Percentiles rank a stretch among this genome's conserved stretches.
These are phyloP conservation scores for Crepidodera aurea DNA, from an alignment of 2,888 invertebrate genomes.

Conservation along the genomic window DNA sequence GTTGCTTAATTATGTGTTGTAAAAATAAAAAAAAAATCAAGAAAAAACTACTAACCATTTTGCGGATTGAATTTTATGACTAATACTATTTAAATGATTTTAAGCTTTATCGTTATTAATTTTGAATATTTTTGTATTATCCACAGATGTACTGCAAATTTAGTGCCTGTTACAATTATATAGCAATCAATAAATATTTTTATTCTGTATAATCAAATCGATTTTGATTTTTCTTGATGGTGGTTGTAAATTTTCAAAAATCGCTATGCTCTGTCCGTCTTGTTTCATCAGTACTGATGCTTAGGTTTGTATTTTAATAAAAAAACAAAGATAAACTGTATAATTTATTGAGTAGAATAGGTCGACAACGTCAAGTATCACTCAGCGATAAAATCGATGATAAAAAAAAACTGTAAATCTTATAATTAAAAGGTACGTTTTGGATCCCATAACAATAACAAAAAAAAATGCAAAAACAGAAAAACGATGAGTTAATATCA, in stretches of 20 bases:
- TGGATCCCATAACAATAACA: neutral
- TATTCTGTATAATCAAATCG: constrained; percentile 1
- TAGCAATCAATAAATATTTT: constrained; percentile 18
- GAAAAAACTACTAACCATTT: no score
- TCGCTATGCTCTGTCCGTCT: no score
- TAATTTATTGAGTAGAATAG: constrained; percentile 37
- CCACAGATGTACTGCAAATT: constrained; percentile 9
- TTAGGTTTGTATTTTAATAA: no score
- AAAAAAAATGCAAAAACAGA: constrained; percentile 12
- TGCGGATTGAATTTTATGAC: no score
- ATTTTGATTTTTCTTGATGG: no score
- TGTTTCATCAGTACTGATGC: no score
- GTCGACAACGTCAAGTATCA: constrained; percentile 24
- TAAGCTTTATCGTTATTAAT: constrained; percentile 5
- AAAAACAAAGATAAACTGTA: neutral
- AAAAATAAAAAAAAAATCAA: no score
- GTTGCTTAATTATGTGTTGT: no score
- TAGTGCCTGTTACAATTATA: constrained; percentile 27
- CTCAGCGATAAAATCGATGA: constrained; percentile 3
- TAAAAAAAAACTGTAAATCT: constrained; percentile 8
- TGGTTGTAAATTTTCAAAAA: no score
- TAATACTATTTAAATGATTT: no score
- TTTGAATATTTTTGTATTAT: constrained; percentile 28
- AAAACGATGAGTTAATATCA: constrained; percentile 21
- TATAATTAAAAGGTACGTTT: constrained; percentile 1